These are phyloP conservation scores for Brachystomella parvula DNA, from an alignment of 1,140 invertebrate species.

Conservation along the genomic window DNA sequence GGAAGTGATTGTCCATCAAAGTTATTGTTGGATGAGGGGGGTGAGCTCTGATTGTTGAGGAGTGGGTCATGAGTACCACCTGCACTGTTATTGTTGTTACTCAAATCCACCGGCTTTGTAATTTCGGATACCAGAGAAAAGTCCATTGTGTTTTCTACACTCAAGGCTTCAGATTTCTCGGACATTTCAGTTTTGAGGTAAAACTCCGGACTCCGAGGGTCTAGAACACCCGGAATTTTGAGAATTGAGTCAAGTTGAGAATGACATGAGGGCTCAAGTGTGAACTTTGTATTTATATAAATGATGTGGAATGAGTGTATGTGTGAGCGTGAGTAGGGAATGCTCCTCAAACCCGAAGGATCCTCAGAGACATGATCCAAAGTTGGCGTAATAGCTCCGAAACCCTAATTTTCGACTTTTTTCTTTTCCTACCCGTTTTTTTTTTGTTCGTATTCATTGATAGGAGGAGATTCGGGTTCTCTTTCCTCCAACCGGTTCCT, in stretches of 20 bases:
- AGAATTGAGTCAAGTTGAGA: constrained; percentile 25
- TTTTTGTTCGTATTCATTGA: constrained; percentile 38
- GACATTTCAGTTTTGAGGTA: not conserved
- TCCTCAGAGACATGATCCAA: no score
- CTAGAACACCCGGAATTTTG: constrained; percentile 19
- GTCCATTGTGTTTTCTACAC: constrained; percentile 8
- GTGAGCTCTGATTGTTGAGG: no score
- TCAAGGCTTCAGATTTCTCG: not conserved
- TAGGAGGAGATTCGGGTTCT: constrained; percentile 38
- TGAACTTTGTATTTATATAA: constrained; percentile 33
- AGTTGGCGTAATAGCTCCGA: constrained; percentile 29
- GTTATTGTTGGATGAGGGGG: constrained; percentile 9
- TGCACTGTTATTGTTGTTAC: constrained; percentile 34
- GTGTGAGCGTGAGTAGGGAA: not conserved
- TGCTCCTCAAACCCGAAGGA: not conserved
- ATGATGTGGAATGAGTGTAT: constrained; percentile 20
- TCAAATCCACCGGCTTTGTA: constrained; percentile 35
- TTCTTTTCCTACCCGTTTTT: constrained; percentile 31
- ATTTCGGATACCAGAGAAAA: not conserved
- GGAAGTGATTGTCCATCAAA: not conserved
- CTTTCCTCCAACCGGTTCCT: constrained; percentile 35
- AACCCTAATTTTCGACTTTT: constrained; percentile 38
- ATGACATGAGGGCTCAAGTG: constrained; percentile 31
- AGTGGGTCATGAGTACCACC: no score
- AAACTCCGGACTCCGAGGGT: not conserved